Evolutionary conservation across 2,888 invertebrate species (phyloP).

Genomic region (Pollenia griseotomentosa): DNA sequence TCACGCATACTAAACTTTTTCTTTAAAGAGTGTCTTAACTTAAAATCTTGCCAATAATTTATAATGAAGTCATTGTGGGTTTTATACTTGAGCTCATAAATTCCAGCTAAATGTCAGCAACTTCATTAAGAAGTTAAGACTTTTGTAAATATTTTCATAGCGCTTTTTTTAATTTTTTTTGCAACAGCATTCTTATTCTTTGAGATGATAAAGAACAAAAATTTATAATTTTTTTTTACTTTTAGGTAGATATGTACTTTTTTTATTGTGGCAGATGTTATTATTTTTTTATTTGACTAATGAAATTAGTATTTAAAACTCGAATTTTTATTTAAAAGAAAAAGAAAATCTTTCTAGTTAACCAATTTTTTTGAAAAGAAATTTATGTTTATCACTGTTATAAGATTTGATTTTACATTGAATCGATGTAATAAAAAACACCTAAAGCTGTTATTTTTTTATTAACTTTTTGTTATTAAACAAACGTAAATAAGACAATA

Average conservation of each 20-base stretch:
- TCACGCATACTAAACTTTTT: conserved; percentile 66
- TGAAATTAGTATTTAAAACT: too few species aligned
- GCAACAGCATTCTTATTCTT: too few species aligned
- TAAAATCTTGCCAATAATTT: conserved; percentile 56
- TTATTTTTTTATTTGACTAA: neutral
- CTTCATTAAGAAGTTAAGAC: conserved; percentile 46
- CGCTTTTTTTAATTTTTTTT: neutral
- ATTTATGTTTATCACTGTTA: conserved; percentile 9
- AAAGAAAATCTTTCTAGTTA: too few species aligned
- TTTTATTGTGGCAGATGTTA: neutral
- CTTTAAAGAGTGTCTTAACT: conserved; percentile 29
- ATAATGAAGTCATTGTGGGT: conserved; percentile 53
- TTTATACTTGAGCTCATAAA: conserved; percentile 52
- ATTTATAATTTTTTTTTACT: neutral
- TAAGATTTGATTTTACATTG: conserved; percentile 1
- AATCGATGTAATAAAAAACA: neutral
- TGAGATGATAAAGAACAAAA: neutral
- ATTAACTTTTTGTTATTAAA: neutral
- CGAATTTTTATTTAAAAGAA: too few species aligned
- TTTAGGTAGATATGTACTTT: conserved; percentile 1
- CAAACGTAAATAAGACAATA: neutral
- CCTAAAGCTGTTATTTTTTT: neutral
- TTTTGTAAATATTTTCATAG: conserved; percentile 32
- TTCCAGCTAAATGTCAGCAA: conserved; percentile 61
- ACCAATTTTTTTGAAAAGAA: neutral